Base-by-base conservation (phyloP, 2,113 vertebrate species). In the Misgurnus mizolepis region DNA sequence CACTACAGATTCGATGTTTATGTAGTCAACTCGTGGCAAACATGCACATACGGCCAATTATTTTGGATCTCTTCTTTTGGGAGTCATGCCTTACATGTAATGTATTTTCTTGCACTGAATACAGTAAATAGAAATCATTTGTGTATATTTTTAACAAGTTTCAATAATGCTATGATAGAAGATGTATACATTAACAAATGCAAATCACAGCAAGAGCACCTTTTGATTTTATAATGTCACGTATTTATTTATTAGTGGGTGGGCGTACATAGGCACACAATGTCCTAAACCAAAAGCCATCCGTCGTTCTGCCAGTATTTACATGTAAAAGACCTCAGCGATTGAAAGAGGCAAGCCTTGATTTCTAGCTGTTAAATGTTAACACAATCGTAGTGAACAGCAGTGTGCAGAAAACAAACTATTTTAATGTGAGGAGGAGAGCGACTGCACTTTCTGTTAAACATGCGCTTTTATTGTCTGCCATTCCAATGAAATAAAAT, bases 21-120 rank as follows among this genome's bases (percentile, higher is more conserved):
- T 87, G 67, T 87, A 86, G 50, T 82, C 60, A 86, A 87, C 87
- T 86, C 82, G 86, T 62, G 71, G 83, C 82, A 85, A 86, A 85
- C 82, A 83, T 83, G 80, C 83, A 87, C 84, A 83, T 62, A 76
- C 81, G 72, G 85, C 85, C 88, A 90, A 89, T 85, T 80, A 77
- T 88, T 86, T 83, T 58, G 62, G 80, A 88, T 76, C 81, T 83
- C 69, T 56, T 84, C 55, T 85, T 84, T 53, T 53, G 3, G 80
- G 88, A 88, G 85, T 90, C 90, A 92, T 90, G 91, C 90, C 92
- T 91, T 91, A 91, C 85, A 87, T 89, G 75, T 80, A 62, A 88
- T 88, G 85, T 89, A 79, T 84, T 81, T 88, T 86, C 82, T 89
- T 91, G 91, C 92, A 92, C 91, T 91, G 92, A 91, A 89, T 89